Evolutionary conservation across 2,113 vertebrate genomes (phyloP).

Genomic region (Python bivittatus): DNA sequence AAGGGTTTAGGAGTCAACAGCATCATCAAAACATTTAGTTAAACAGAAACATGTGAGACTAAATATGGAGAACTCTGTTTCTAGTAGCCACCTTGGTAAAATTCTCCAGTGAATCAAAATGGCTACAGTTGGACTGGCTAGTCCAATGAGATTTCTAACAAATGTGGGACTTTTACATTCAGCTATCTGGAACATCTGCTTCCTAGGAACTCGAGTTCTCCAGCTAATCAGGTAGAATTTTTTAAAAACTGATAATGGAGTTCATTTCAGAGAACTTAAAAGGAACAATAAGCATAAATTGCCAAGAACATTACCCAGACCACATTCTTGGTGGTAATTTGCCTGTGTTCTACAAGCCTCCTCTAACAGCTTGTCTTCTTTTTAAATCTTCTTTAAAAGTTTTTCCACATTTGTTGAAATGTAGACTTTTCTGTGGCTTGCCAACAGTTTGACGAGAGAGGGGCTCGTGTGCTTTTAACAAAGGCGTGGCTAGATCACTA

Average conservation of each 20-base stretch:
- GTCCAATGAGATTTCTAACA: background rate
- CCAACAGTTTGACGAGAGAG: background rate
- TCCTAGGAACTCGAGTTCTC: background rate
- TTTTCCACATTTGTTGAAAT: constrained; percentile 33
- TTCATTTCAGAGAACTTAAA: background rate
- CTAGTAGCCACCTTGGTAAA: background rate
- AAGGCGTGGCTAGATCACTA: background rate
- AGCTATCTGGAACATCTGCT: background rate
- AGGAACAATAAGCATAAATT: background rate
- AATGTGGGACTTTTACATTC: background rate
- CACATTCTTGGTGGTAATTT: background rate
- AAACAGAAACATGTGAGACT: background rate
- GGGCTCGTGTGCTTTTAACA: background rate
- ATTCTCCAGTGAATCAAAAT: background rate
- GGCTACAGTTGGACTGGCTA: background rate
- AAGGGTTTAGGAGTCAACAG: background rate
- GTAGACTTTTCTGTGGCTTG: background rate
- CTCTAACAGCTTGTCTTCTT: background rate
- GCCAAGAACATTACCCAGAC: background rate
- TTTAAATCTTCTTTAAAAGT: constrained; percentile 3
- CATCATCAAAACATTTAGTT: background rate
- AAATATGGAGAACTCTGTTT: background rate
- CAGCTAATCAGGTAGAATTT: background rate
- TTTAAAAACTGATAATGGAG: background rate
- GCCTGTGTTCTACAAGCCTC: background rate